A percentile compares a stretch with the other conserved stretches of the same genome.
Conservation (phyloP, 1,140 invertebrate genomes). For the Brachionus calyciflorus region DNA sequence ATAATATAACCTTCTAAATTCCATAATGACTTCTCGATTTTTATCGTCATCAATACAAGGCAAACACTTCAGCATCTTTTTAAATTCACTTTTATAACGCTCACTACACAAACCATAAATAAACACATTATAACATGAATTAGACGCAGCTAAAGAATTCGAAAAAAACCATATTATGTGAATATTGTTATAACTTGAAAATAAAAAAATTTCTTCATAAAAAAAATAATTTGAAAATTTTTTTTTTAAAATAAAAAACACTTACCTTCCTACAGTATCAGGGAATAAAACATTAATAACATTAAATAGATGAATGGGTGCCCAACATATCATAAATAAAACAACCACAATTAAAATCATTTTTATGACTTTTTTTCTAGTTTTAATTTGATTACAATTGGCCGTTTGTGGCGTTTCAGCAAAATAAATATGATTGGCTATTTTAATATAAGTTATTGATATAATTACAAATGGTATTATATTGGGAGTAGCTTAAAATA, state of each 20-base stretch:
- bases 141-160: slow-evolving; percentile 81
- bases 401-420: not conserved
- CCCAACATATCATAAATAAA: slow-evolving; percentile 62
- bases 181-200: slow-evolving; percentile 57
- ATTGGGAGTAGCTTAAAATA: too few relatives aligned
- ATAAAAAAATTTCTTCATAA: slow-evolving; percentile 17
- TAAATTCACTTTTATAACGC: slow-evolving; percentile 52
- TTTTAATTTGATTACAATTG: not conserved
- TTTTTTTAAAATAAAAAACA: not conserved
- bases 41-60: not conserved
- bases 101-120: slow-evolving; percentile 81
- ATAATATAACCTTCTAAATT: too few relatives aligned
- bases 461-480: slow-evolving; percentile 38
- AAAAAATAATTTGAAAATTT: not conserved
- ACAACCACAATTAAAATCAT: slow-evolving; percentile 62
- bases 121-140: slow-evolving; percentile 80
- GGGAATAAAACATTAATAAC: slow-evolving; percentile 45
- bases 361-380: slow-evolving; percentile 51
- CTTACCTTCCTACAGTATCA: not conserved
- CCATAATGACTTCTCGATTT: too few relatives aligned
- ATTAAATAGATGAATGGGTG: slow-evolving; percentile 59
- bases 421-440: slow-evolving; percentile 30
- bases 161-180: slow-evolving; percentile 68
- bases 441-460: slow-evolving; percentile 7
- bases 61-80: not conserved